Base-by-base conservation (phyloP, 2,113 vertebrate genomes). In the Etheostoma cragini region DNA sequence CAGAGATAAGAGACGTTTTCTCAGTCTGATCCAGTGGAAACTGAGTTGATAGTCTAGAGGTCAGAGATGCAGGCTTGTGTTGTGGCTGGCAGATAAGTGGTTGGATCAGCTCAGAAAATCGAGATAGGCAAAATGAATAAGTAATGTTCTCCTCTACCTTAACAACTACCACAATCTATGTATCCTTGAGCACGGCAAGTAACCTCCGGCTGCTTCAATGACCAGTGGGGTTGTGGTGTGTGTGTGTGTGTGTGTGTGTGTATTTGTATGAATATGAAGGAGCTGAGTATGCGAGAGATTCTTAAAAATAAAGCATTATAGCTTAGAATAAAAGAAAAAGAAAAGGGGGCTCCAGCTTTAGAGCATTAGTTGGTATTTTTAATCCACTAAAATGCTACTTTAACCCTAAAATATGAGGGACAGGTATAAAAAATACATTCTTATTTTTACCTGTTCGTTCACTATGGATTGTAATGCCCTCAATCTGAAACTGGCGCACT, bases 161-260 rank as follows among this genome's bases (percentile, higher is more conserved):
- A n/a, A 38, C 30, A 33, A 17, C n/a, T 17, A 11, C 35, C 60
- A 33, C 35, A 53, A 33, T 50, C 73, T 54, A 3, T 6, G 47
- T 21, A 30, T 53, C 67, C 61, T 67, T 74, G 12, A 78, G 69
- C 46, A 56, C 53, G 62, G 46, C 52, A 72, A 12, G 76, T 72
- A 22, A 58, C 42, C n/a, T 58, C 5, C 17, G 56, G 38, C 42
- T 35, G 8, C 68, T 49, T 16, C 42, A 5, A 5, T 33, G 3
- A 30, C 33, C 35, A 22, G 57, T 30, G 22, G 17, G 57, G 12
- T 24, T 63, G 33, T 1, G 16, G 16, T 54, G 33, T 6, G 71
- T n/a, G 14, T 0, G 0, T 45, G 6, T 3, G 2, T 38, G 8
- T 38, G 8, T 42, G 38, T 11, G 38, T 38, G 19, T 24, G 49